Conservation (phyloP, 2,888 invertebrate genomes). For the Lasioglossum villosulum region DNA sequence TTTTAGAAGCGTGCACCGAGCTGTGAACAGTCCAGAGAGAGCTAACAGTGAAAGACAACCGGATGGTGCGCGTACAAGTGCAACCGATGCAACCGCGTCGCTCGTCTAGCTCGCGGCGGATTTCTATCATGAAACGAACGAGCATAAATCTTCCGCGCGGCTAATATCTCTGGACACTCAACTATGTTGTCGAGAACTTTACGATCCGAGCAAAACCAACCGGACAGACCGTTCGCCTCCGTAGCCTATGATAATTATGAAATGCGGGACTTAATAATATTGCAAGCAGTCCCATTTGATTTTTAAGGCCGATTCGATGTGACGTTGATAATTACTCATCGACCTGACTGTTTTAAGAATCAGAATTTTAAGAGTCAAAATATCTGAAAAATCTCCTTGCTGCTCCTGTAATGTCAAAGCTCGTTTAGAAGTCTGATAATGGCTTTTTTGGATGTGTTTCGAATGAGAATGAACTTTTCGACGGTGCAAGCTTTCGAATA, state of each 20-base stretch:
- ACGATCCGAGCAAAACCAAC: background rate
- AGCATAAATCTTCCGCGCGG: background rate
- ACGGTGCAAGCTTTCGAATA: background rate
- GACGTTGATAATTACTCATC: background rate
- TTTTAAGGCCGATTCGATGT: background rate
- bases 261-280: background rate
- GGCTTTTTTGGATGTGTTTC: background rate
- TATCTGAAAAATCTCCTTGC: background rate
- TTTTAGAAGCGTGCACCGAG: background rate
- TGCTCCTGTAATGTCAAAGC: background rate
- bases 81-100: background rate
- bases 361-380: background rate
- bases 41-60: background rate
- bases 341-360: background rate
- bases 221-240: background rate
- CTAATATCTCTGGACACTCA: background rate
- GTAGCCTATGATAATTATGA: background rate
- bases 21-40: background rate
- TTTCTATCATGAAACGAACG: constrained; percentile 1
- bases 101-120: background rate
- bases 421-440: background rate
- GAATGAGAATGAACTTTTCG: background rate
- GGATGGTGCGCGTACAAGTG: background rate
- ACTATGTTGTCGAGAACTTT: constrained; percentile 10
- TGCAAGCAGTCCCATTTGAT: background rate